phyloP scores from a whole-genome alignment of 2,797 vertebrate species.

The Crypturellus tataupa region DNA sequence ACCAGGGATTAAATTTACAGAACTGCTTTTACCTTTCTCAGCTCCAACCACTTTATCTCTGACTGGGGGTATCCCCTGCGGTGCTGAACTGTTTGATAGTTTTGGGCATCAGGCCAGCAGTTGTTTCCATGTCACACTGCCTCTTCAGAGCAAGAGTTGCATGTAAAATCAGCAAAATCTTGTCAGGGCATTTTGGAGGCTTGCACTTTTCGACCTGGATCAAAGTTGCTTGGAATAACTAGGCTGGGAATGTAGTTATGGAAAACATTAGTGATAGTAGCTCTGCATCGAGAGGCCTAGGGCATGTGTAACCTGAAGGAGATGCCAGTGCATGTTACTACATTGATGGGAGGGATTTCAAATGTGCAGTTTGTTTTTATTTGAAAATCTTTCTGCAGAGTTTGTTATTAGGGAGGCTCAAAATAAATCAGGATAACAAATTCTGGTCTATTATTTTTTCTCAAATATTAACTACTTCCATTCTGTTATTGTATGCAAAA shows the following conservation, averaged over 20 bases:
- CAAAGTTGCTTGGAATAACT: background rate
- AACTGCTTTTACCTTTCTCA: constrained; percentile 22
- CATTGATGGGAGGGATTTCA: background rate
- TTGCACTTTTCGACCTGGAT: background rate
- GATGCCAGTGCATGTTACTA: background rate
- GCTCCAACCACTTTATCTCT: background rate
- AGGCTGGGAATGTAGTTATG: background rate
- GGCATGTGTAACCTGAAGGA: background rate
- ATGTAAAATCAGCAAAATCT: background rate
- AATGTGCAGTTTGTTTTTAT: background rate
- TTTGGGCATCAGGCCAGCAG: background rate
- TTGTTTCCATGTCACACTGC: background rate
- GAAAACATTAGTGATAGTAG: background rate
- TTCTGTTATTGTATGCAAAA: background rate
- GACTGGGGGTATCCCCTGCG: background rate
- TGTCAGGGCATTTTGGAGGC: background rate
- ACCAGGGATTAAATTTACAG: constrained; percentile 21
- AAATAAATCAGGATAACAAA: background rate
- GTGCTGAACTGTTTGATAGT: background rate
- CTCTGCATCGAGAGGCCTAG: background rate
- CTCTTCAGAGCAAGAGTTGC: background rate
- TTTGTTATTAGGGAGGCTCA: background rate
- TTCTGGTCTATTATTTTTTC: background rate
- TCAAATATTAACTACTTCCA: background rate
- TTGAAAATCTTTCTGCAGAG: background rate